A percentile compares a stretch with the other conserved stretches of the same genome.
Conservation (phyloP, 92 coral and sea anemone species). For the Palythoa grandis region DNA sequence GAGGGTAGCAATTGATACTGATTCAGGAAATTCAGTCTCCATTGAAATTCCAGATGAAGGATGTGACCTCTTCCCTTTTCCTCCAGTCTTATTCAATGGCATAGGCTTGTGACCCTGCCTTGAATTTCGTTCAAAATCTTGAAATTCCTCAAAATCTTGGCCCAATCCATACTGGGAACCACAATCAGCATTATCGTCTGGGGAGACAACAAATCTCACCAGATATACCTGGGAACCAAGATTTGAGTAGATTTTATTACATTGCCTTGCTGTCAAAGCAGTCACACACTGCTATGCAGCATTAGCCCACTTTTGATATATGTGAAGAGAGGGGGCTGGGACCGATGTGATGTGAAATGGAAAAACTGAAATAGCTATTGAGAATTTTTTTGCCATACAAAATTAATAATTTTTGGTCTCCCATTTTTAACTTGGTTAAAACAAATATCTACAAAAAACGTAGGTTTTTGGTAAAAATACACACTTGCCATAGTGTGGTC, state of each 20-base stretch:
- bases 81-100: conserved; percentile 16
- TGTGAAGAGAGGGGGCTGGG: neutral
- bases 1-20: conserved; percentile 39
- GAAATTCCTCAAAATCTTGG: conserved; percentile 23
- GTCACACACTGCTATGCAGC: conserved; percentile 16
- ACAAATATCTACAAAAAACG: conserved; percentile 7
- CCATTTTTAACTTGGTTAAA: conserved; percentile 1
- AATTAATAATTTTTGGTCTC: conserved; percentile 14
- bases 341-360: neutral
- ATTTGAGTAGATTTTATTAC: conserved; percentile 18
- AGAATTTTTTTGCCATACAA: neutral
- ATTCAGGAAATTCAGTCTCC: conserved; percentile 32
- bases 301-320: neutral
- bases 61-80: conserved; percentile 31
- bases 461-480: conserved; percentile 1
- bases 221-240: conserved; percentile 46
- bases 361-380: conserved; percentile 1
- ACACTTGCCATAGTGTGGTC: conserved; percentile 1
- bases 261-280: conserved; percentile 12
- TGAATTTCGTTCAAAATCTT: conserved; percentile 13
- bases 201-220: conserved; percentile 48
- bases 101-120: conserved; percentile 3
- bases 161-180: conserved; percentile 24
- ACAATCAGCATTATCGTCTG: conserved; percentile 19
- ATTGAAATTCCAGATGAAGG: conserved; percentile 10